phyloP scores from a whole-genome alignment of 1,140 invertebrate genomes.

The Heterodera schachtii region DNA sequence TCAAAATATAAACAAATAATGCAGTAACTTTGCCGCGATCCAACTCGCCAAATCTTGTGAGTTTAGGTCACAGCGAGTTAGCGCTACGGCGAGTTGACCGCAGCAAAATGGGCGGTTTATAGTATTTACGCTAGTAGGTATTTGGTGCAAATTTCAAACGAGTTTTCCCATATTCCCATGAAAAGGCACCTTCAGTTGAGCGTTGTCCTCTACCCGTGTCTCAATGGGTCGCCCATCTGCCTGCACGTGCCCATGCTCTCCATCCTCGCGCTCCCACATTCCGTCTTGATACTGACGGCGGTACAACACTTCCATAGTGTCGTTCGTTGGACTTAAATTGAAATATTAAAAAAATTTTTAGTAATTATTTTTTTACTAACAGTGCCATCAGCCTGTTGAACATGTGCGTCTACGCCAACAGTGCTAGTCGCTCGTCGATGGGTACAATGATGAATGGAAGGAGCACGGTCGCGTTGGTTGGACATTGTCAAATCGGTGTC shows the following conservation, averaged over 20 bases:
- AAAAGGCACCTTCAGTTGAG: conserved; percentile 41
- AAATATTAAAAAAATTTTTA: too few species aligned
- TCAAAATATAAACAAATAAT: too few species aligned
- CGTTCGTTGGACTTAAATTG: conserved; percentile 13
- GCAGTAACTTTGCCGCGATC: too few species aligned
- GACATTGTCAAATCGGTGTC: conserved; percentile 43
- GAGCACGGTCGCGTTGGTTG: conserved; percentile 11
- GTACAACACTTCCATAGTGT: conserved; percentile 49
- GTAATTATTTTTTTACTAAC: background rate
- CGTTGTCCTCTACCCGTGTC: conserved; percentile 38
- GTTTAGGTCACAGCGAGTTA: too few species aligned
- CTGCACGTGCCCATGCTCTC: conserved; percentile 16
- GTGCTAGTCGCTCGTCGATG: conserved; percentile 20
- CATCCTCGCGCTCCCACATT: conserved; percentile 48
- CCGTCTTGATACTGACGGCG: conserved; percentile 36
- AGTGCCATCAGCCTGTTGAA: background rate
- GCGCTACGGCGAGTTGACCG: too few species aligned
- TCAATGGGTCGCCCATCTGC: conserved; percentile 4
- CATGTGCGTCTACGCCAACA: conserved; percentile 8
- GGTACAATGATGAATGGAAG: conserved; percentile 29
- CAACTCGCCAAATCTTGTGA: too few species aligned
- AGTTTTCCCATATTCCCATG: background rate
- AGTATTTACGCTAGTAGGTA: too few species aligned
- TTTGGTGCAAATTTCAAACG: too few species aligned
- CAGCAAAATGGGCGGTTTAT: too few species aligned